A percentile compares a stretch with the other conserved stretches of the same genome.
Evolutionary conservation across 1,140 invertebrate genomes (phyloP).

Genomic region (Aphidius ervi): DNA sequence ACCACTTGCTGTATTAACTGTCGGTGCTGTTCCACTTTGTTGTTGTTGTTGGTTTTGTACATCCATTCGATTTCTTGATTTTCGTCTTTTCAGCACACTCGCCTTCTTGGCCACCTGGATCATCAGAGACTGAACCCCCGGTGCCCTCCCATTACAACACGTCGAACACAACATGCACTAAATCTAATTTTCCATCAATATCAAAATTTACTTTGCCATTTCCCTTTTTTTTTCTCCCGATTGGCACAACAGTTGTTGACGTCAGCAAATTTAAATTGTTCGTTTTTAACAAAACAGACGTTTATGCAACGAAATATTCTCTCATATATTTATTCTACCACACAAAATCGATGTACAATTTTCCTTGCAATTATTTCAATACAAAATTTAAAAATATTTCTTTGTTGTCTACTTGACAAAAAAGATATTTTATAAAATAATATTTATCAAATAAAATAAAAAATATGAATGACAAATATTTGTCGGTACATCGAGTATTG

Average conservation of each 20-base stretch:
- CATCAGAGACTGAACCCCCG: constrained; percentile 62
- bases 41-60: constrained; percentile 33
- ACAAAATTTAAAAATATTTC: neutral
- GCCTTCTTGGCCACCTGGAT: constrained; percentile 72
- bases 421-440: too few relatives aligned
- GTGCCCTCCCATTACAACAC: constrained; percentile 49
- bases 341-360: too few relatives aligned
- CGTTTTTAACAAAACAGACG: too few relatives aligned
- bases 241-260: too few relatives aligned
- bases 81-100: constrained; percentile 66
- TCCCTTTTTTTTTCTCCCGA: too few relatives aligned
- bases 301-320: too few relatives aligned
- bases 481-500: too few relatives aligned
- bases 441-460: too few relatives aligned
- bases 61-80: constrained; percentile 68
- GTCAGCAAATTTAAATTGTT: too few relatives aligned
- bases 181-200: constrained; percentile 31
- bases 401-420: neutral
- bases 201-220: neutral
- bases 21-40: constrained; percentile 28
- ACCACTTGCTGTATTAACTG: constrained; percentile 31
- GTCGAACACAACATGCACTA: constrained; percentile 51
- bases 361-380: too few relatives aligned
- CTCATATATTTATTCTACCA: too few relatives aligned
- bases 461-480: too few relatives aligned